Evolutionary conservation across 2,797 vertebrate genomes (phyloP), one percentile per base, ranked within the genome.

Genomic region (Catharus ustulatus): DNA sequence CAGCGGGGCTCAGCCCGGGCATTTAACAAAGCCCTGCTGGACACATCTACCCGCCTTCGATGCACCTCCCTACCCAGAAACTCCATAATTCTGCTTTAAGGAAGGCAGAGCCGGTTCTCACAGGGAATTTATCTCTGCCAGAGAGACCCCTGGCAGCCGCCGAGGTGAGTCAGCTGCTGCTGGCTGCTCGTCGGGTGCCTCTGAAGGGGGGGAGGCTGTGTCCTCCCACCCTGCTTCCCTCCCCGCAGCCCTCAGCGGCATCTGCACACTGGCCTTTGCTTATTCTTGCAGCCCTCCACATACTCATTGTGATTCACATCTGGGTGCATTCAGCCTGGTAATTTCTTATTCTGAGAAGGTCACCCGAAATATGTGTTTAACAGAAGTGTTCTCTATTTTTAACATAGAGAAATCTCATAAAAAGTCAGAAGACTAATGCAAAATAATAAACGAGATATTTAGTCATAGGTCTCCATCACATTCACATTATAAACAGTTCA

Each of bases 401-500:
- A 91, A 93, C 61, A 15, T 13, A 55, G 74, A 90, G 38, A 79
- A 91, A 80, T 57, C 85, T 88, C 85, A 77, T 89, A 89, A 94
- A 93, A 91, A 93, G 61, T 91, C 87, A 91, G 73, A 87, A 88
- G 83, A 86, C 51, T 91, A 91, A 94, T 38, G 54, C 54, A 89
- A 95, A 94, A 94, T 96, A 94, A 95, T 95, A 95, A 95, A 97
- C 43, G 74, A 90, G 88, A 46, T 94, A 91, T 94, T 94, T 96
- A 97, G 95, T 95, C 93, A 95, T 90, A 94, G 95, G 51, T 92
- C 77, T 94, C 87, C 80, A 89, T 90, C 77, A 27, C 12, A n/a
- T 87, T 75, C 32, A 3, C 13, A 12, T 74, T 71, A 74, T 71
- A 68, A 94, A 94, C 46, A 64, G 77, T 89, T 94, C 83, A 95